These are phyloP conservation scores for Dolichopus griseipennis DNA, from an alignment of 2,888 invertebrate genomes.

Conservation along the genomic window DNA sequence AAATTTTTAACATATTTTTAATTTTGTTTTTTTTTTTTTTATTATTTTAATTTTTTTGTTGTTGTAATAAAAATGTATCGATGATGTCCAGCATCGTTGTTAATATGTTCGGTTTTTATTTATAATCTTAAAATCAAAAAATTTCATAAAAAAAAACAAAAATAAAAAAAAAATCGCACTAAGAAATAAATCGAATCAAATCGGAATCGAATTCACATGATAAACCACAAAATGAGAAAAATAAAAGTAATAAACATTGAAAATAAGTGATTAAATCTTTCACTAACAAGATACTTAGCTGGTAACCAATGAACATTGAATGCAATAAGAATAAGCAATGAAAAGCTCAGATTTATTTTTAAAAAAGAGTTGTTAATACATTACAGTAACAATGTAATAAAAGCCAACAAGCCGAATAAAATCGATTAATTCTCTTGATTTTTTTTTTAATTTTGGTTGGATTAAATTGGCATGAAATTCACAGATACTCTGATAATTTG, in stretches of 20 bases:
- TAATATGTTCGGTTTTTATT: background rate
- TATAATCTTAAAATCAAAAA: background rate
- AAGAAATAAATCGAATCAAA: no score
- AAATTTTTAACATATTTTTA: no score
- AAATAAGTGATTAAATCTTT: background rate
- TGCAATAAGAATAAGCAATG: background rate
- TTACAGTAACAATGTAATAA: background rate
- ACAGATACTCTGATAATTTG: background rate
- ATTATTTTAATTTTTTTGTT: no score
- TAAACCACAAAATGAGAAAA: background rate
- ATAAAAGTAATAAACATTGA: background rate
- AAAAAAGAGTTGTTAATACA: no score
- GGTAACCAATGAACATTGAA: background rate
- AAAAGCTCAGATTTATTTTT: background rate
- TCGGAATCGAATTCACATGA: no score
- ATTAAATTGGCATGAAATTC: conserved; percentile 2
- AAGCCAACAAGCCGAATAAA: background rate
- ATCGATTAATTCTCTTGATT: background rate
- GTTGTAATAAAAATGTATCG: background rate
- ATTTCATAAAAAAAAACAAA: no score
- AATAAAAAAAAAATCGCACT: background rate
- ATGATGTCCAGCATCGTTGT: background rate
- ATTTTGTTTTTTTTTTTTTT: no score
- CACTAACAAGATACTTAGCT: background rate
- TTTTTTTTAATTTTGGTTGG: background rate